These are phyloP conservation scores for Gerosis bhagava DNA, from an alignment of 2,888 invertebrate species.

Conservation along the genomic window DNA sequence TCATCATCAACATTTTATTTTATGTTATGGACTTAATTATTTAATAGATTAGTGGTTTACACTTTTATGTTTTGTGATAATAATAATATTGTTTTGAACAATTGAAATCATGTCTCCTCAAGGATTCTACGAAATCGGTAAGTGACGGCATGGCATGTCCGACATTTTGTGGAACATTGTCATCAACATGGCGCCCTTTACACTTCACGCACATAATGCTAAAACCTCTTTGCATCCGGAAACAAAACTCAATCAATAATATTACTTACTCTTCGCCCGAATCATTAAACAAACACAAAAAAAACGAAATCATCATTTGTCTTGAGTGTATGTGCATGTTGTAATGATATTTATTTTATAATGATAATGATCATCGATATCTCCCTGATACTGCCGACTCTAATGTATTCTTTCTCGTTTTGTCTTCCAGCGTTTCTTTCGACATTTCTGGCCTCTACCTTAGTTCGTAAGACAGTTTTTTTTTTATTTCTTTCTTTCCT, in stretches of 20 bases:
- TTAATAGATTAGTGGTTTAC: too few relatives aligned
- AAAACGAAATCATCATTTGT: too few relatives aligned
- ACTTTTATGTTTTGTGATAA: too few relatives aligned
- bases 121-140: slow-evolving; percentile 79
- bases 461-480: slow-evolving; percentile 80
- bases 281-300: too few relatives aligned
- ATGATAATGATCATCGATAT: too few relatives aligned
- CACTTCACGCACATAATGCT: slow-evolving; percentile 18
- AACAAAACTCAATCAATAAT: too few relatives aligned
- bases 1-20: too few relatives aligned
- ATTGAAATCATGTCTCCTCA: slow-evolving; percentile 57
- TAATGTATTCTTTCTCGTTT: slow-evolving; percentile 47
- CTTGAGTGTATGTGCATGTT: too few relatives aligned
- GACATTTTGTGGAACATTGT: slow-evolving; percentile 33
- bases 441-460: slow-evolving; percentile 78
- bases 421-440: slow-evolving; percentile 79
- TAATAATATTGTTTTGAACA: slow-evolving; percentile 35
- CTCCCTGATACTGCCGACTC: too few relatives aligned
- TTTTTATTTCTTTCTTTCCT: slow-evolving; percentile 45
- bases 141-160: slow-evolving; percentile 44
- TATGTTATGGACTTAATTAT: too few relatives aligned
- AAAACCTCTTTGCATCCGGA: slow-evolving; percentile 7
- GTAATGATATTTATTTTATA: too few relatives aligned
- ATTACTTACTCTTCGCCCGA: too few relatives aligned
- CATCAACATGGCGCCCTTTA: slow-evolving; percentile 28